Evolutionary conservation across 2,113 vertebrate genomes (phyloP), one percentile per base, ranked within the genome.

Genomic region (Terrapene triunguis): DNA sequence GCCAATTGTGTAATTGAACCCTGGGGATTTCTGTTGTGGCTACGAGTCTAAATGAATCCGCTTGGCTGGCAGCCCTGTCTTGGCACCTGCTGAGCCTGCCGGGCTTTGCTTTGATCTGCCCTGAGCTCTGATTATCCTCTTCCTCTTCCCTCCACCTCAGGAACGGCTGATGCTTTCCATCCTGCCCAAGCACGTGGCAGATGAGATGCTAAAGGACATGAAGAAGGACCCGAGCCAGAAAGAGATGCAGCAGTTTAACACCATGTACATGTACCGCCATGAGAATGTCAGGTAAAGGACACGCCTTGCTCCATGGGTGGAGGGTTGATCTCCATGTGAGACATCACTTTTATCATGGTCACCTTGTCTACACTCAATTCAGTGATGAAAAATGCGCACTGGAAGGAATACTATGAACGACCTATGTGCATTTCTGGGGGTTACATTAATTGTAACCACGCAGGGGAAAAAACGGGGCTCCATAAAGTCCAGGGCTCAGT

Each of bases 261-360:
- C 99, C 97, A 99, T 99, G 99, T 99, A 99, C 98, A 99, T 99
- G 99, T 99, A 99, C 95, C 99, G 99, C 1, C 99, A 99, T 1
- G 99, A 99, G 98, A 99, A 99, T 0, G 99, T 99, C 98, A 99
- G 99, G 99, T 99, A 83, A 35, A 1, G 13, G 10, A 24, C 5
- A 0, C 24, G 57, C 50, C 83, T 62, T 7, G 0, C 55, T 47
- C 51, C 48, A 24, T 9, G 47, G 21, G 47, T 3, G 25, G 50
- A 22, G 38, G 8, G 32, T 72, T 85, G 59, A 29, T 47, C 65
- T 38, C n/a, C 50, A 22, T 38, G 25, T 51, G 16, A 29, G 17
- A 72, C n/a, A 22, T 72, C 14, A 10, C 19, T 19, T 72, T 38
- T 38, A 72, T 72, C 35, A 17, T 19, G 9, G 65, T 38, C n/a